phyloP scores from a whole-genome alignment of 2,113 vertebrate species.

The Sinosuthora webbiana region DNA sequence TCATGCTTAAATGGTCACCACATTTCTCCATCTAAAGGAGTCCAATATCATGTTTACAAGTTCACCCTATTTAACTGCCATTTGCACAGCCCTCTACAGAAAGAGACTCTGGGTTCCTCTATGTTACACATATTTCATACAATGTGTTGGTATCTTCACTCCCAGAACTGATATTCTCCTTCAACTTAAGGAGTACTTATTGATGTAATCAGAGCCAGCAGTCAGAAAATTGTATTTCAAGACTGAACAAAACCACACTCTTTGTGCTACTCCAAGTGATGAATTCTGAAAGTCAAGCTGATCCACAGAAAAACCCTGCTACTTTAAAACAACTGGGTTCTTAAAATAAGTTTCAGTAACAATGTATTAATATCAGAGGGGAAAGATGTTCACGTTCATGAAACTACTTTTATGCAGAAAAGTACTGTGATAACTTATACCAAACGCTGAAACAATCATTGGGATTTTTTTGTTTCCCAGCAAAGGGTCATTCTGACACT shows the following conservation, averaged over 20 bases:
- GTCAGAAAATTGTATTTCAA: not conserved
- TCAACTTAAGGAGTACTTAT: not conserved
- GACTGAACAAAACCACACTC: not conserved
- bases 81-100: not conserved
- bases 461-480: not conserved
- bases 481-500: not conserved
- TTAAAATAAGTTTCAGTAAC: not conserved
- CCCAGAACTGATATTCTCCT: not conserved
- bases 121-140: accelerated
- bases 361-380: not conserved
- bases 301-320: not conserved
- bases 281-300: not conserved
- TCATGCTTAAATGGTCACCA: accelerated
- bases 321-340: not conserved
- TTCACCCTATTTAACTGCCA: not conserved
- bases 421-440: not conserved
- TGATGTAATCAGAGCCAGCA: not conserved
- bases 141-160: not conserved
- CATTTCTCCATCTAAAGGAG: not conserved
- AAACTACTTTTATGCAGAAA: not conserved
- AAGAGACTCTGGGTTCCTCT: not conserved
- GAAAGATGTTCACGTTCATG: not conserved
- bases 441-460: not conserved
- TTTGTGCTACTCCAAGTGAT: not conserved
- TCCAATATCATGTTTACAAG: not conserved